These are phyloP conservation scores for Trypoxylon attenuatum DNA, from an alignment of 2,888 invertebrate genomes.

Conservation along the genomic window DNA sequence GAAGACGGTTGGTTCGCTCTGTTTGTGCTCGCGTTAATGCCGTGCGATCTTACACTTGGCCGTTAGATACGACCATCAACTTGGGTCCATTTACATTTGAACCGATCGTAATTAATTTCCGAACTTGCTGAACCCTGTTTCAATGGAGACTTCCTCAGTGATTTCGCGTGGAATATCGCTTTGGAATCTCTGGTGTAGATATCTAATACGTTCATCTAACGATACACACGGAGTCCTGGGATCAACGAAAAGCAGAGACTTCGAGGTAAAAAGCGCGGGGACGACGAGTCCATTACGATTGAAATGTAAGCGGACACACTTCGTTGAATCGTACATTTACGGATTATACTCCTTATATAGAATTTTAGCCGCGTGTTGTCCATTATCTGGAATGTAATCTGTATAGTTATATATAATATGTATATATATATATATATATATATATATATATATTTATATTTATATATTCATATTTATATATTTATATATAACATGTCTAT, in stretches of 20 bases:
- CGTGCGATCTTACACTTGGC: too few species aligned
- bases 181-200: not conserved
- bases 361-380: slow-evolving; percentile 40
- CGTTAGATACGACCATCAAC: slow-evolving; percentile 8
- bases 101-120: slow-evolving; percentile 7
- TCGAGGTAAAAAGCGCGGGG: not conserved
- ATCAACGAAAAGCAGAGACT: slow-evolving; percentile 24
- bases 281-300: not conserved
- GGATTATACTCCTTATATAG: slow-evolving; percentile 26
- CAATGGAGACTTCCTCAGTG: slow-evolving; percentile 14
- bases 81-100: slow-evolving; percentile 23
- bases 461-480: slow-evolving; percentile 51
- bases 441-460: slow-evolving; percentile 47
- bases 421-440: slow-evolving; percentile 46
- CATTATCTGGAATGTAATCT: slow-evolving; percentile 52
- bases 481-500: slow-evolving; percentile 57
- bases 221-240: not conserved
- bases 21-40: too few species aligned
- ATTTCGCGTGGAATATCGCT: not conserved
- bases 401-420: slow-evolving; percentile 36
- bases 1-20: not conserved
- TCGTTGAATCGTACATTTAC: slow-evolving; percentile 18
- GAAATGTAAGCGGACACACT: slow-evolving; percentile 21
- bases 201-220: not conserved
- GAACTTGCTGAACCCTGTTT: slow-evolving; percentile 18